Evolutionary conservation across 2,797 vertebrate genomes (phyloP).

Genomic region (Etheostoma perlongum): DNA sequence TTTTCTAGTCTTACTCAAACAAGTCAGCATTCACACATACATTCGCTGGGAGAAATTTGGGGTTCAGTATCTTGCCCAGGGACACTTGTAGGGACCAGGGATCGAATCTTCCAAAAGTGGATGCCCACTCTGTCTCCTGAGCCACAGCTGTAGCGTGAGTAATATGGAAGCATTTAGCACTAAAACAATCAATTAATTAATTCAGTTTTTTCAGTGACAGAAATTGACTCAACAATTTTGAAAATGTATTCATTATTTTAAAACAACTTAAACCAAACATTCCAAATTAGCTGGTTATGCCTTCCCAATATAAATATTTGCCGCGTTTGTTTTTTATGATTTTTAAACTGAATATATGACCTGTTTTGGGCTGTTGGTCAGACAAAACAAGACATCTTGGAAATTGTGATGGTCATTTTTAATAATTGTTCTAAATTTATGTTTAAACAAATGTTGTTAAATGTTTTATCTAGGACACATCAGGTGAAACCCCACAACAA

Average conservation of each 20-base stretch:
- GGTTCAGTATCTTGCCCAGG: too few relatives aligned
- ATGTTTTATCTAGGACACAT: conserved; percentile 12
- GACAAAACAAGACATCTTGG: neutral
- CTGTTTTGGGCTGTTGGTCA: neutral
- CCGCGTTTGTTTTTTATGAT: neutral
- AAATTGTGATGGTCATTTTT: neutral
- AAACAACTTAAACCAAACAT: neutral
- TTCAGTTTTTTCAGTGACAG: neutral
- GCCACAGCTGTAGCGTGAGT: neutral
- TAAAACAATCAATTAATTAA: neutral
- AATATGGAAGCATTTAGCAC: neutral
- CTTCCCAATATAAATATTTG: neutral
- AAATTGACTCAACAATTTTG: neutral
- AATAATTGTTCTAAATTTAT: neutral
- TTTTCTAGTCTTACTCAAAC: too few relatives aligned
- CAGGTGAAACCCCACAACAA: conserved; percentile 6
- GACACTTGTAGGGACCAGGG: too few relatives aligned
- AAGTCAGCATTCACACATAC: too few relatives aligned
- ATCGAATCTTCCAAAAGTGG: too few relatives aligned
- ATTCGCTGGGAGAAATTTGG: too few relatives aligned
- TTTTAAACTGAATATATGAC: neutral
- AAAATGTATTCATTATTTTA: neutral
- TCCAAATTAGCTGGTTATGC: neutral
- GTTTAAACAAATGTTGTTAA: neutral
- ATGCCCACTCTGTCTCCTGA: too few relatives aligned